Conservation (phyloP, 2,797 vertebrate genomes). For the Coluber constrictor region DNA sequence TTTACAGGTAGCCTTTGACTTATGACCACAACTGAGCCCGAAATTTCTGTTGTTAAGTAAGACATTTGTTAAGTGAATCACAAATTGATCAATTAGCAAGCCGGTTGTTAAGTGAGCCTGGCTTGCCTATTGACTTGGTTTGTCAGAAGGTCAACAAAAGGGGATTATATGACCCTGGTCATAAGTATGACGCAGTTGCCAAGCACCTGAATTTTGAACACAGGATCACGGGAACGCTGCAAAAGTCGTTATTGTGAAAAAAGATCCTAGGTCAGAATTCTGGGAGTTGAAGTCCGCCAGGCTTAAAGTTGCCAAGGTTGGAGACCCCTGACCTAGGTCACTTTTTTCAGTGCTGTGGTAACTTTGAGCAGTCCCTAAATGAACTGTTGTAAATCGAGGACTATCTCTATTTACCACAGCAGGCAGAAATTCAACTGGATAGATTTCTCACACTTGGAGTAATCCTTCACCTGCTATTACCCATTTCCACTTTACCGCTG, state of each 20-base stretch:
- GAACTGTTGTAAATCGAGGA: neutral
- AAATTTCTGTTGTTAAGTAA: neutral
- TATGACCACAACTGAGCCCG: neutral
- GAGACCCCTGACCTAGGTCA: neutral
- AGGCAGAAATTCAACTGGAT: neutral
- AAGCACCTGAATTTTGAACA: neutral
- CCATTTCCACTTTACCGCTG: neutral
- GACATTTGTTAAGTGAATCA: neutral
- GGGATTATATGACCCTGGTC: neutral
- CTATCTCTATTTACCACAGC: neutral
- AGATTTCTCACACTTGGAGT: no score
- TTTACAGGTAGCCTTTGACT: neutral
- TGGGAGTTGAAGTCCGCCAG: no score
- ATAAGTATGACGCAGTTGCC: neutral
- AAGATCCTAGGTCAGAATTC: neutral
- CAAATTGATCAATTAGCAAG: neutral
- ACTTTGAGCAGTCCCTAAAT: neutral
- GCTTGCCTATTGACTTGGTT: neutral
- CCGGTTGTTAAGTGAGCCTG: neutral
- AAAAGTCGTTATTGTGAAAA: neutral
- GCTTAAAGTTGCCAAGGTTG: no score
- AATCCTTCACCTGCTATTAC: neutral
- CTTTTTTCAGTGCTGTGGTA: neutral
- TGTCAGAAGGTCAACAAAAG: neutral
- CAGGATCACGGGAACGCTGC: neutral